Conservation (phyloP, 2,113 vertebrate species). For the Pedionomus torquatus region DNA sequence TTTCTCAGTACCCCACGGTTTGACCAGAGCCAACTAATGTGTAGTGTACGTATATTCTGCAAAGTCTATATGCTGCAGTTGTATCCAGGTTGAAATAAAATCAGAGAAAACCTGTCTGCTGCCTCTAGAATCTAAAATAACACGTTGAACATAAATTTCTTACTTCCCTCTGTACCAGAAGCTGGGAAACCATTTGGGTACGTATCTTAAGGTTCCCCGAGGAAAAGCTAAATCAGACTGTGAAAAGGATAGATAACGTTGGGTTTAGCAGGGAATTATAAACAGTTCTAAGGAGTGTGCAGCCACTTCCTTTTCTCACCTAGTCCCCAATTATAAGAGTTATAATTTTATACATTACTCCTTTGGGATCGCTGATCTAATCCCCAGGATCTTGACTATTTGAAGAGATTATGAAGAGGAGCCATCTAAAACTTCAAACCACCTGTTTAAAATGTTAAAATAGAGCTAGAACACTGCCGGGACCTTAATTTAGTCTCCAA, state of each 20-base stretch:
- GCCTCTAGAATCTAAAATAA: neutral
- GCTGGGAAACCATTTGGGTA: neutral
- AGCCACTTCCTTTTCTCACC: neutral
- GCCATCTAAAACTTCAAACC: neutral
- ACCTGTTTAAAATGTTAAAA: constrained; percentile 32
- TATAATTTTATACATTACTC: neutral
- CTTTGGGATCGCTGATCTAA: neutral
- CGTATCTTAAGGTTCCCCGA: neutral
- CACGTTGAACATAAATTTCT: neutral
- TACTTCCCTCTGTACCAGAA: neutral
- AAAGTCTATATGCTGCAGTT: neutral
- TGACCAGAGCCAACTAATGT: neutral
- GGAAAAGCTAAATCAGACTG: neutral
- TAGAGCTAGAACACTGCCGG: neutral
- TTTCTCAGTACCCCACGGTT: neutral
- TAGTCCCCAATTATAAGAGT: neutral
- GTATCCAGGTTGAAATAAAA: neutral
- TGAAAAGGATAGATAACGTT: neutral
- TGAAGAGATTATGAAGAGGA: neutral
- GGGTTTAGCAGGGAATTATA: neutral
- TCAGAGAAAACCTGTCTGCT: neutral
- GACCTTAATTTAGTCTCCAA: neutral
- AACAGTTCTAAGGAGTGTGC: neutral
- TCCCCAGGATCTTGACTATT: neutral
- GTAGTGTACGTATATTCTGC: neutral